These are phyloP conservation scores for Myanophis thanlyinensis DNA, from an alignment of 2,113 vertebrate species.

Conservation along the genomic window DNA sequence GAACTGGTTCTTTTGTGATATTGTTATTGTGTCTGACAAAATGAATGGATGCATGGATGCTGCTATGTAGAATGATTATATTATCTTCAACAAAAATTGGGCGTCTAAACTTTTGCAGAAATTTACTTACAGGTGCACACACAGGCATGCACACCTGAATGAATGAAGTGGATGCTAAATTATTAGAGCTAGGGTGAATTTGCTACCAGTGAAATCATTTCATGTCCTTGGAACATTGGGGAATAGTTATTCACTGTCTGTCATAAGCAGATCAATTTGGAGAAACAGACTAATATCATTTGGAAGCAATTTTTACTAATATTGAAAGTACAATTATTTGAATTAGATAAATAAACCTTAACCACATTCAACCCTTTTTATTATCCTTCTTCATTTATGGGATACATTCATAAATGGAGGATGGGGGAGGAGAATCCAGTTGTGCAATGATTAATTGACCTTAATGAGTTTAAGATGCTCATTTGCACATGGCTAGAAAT, in stretches of 20 bases:
- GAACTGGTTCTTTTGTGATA: neutral
- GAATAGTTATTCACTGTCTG: constrained; percentile 24
- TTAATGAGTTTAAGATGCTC: constrained; percentile 78
- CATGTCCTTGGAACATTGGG: neutral
- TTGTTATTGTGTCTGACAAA: neutral
- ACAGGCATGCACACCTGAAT: neutral
- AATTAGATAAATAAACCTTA: constrained; percentile 16
- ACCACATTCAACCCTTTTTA: constrained; percentile 31
- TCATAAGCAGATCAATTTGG: constrained; percentile 22
- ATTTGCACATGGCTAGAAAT: constrained; percentile 78
- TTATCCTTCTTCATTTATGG: neutral
- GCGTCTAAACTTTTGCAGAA: neutral
- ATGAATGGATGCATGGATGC: neutral
- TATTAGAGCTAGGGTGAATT: constrained; percentile 3
- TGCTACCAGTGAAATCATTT: neutral
- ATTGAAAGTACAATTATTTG: constrained; percentile 37
- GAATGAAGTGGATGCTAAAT: constrained; percentile 17
- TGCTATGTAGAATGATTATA: accelerated
- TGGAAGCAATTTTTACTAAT: constrained; percentile 45
- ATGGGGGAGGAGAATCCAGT: constrained; percentile 48
- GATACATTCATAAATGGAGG: constrained; percentile 49
- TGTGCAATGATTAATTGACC: constrained; percentile 79
- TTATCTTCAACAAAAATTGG: neutral
- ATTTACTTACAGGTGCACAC: neutral
- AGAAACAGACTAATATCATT: constrained; percentile 41